Evolutionary conservation across 64 coral and sea anemone species (phyloP).

Genomic region (Montipora efflorescens): DNA sequence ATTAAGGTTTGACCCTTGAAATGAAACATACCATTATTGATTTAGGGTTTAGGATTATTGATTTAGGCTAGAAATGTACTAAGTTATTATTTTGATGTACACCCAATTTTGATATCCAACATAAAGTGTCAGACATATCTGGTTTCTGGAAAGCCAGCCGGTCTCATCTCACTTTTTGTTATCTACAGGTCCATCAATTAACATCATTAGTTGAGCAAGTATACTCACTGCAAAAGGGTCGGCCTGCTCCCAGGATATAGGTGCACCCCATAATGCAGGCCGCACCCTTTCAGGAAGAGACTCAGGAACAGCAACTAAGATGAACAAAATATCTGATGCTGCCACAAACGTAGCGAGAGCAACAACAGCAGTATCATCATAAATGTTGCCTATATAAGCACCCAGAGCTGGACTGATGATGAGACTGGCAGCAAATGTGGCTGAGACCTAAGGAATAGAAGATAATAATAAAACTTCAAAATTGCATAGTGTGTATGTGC

Average conservation of each 20-base stretch:
- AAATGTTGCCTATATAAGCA: conserved; percentile 80
- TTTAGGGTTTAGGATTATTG: no score
- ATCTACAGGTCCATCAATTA: not conserved
- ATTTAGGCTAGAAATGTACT: no score
- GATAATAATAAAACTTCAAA: not conserved
- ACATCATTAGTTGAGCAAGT: not conserved
- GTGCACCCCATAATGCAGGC: conserved; percentile 97
- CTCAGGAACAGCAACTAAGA: conserved; percentile 93
- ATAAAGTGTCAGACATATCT: no score
- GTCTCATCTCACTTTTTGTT: not conserved
- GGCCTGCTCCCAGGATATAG: conserved; percentile 98
- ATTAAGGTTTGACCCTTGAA: no score
- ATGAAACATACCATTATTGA: no score
- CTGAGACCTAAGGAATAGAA: conserved; percentile 85
- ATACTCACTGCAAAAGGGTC: conserved; percentile 97
- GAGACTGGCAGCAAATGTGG: conserved; percentile 98
- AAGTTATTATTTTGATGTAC: no score
- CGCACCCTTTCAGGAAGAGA: conserved; percentile 94
- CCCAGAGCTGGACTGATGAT: conserved; percentile 98
- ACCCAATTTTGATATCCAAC: no score
- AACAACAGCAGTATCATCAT: conserved; percentile 94
- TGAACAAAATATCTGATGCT: conserved; percentile 91
- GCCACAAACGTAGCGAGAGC: conserved; percentile 94
- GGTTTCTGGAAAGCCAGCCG: not conserved
- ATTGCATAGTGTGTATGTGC: no score